Base-by-base conservation (phyloP, 2,888 invertebrate genomes). In the Eurytoma californica region DNA sequence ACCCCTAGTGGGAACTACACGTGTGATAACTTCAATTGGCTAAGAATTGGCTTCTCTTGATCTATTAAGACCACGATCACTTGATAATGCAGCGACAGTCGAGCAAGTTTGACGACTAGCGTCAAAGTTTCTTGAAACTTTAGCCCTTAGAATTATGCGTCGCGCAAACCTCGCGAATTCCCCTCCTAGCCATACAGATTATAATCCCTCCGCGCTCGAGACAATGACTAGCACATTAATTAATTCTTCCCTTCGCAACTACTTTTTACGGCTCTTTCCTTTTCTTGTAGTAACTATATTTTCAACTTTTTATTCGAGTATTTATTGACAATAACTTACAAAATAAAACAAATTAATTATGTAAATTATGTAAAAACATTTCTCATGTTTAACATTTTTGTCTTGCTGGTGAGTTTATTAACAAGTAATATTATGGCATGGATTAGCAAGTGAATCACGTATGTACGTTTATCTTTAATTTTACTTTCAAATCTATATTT, bases 71-170 rank as follows among this genome's bases (percentile, higher is more conserved):
- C 30, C 39, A 7, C 61, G 16, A 28, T 18, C 18, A 24, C 39
- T 63, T 39, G 18, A 47, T 63, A 63, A 63, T 63, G 18, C 63
- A 39, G 39, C 63, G 63, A n/a, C n/a, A n/a, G 13, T 14, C 5
- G 16, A n/a, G 53, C 2, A 63, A 63, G n/a, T 63, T 63, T 39
- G 47, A 63, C 63, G 47, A 20, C 18, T 1, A 61, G 60, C 47
- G 63, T 47, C 63, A 63, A 63, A 63, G 39, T 63, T 47, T 13
- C 39, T 12, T 3, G 30, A 47, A 63, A 63, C 63, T 63, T 63
- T 3, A 24, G 60, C 61, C 65, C 47, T 65, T 18, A 24, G 51
- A 51, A 66, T 66, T 51, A 51, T 51, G 49, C 51, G 4, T 39
- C 18, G 63, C 18, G 63, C 30, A 16, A 66, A n/a, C 18, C 20